Percentiles rank a stretch among this genome's conserved stretches.
phyloP scores from a whole-genome alignment of 2,113 vertebrate species.

The Calidris pygmaea region DNA sequence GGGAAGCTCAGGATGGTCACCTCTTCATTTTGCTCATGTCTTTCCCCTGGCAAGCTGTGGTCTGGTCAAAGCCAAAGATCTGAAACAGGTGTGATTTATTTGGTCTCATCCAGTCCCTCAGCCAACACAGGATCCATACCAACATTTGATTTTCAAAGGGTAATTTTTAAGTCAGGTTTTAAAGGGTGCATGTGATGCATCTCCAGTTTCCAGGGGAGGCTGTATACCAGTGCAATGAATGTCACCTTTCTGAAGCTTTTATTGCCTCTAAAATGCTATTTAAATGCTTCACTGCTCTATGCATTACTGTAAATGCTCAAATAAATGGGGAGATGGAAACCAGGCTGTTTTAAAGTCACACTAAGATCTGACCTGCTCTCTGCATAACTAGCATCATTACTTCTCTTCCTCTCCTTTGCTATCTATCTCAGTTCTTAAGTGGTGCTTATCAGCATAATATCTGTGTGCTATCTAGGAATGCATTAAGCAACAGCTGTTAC shows the following conservation, averaged over 20 bases:
- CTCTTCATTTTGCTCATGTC: background rate
- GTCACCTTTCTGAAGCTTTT: background rate
- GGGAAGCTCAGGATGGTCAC: accelerated
- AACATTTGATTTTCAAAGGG: background rate
- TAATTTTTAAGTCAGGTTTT: background rate
- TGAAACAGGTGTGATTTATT: background rate
- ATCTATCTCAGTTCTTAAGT: background rate
- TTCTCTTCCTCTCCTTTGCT: background rate
- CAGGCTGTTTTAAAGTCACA: background rate
- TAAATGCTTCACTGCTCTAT: background rate
- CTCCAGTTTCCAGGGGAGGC: background rate
- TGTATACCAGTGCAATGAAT: background rate
- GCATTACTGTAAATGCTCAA: background rate
- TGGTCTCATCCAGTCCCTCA: background rate
- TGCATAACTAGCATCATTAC: background rate
- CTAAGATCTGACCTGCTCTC: background rate
- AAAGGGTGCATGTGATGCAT: background rate
- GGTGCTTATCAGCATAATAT: background rate
- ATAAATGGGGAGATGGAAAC: background rate
- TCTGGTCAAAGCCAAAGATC: background rate
- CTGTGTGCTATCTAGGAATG: slow-evolving; percentile 39
- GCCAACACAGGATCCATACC: background rate
- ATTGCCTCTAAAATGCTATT: background rate
- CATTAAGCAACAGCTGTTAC: slow-evolving; percentile 29
- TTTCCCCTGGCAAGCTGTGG: background rate